Conservation (phyloP, 2,888 invertebrate species). For the Lamproptera curius region DNA sequence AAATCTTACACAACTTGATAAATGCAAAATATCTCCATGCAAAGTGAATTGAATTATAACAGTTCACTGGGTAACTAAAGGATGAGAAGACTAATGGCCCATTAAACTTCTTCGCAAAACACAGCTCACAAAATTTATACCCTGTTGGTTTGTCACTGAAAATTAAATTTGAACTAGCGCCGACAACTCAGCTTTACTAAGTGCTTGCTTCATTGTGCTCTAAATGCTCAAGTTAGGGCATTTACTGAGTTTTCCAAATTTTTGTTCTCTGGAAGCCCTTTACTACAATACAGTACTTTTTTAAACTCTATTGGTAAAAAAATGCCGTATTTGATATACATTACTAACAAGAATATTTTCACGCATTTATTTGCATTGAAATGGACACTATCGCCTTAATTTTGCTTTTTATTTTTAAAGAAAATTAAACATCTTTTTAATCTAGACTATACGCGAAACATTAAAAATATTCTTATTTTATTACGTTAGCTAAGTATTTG, state of each 20-base stretch:
- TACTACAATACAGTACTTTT: no score
- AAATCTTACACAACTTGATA: constrained; percentile 9
- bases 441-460: no score
- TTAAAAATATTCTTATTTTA: no score
- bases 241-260: background rate
- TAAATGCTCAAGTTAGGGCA: constrained; percentile 4
- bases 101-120: constrained; percentile 21
- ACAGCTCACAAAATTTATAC: constrained; percentile 22
- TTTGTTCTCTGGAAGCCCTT: no score
- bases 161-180: constrained; percentile 18
- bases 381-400: no score
- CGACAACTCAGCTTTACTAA: constrained; percentile 17
- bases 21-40: constrained; percentile 12
- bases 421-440: no score
- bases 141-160: constrained; percentile 21
- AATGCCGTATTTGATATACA: no score
- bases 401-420: no score
- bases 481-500: no score
- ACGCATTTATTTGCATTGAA: no score
- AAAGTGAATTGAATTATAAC: constrained; percentile 17
- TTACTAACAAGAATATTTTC: no score
- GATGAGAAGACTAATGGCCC: constrained; percentile 18
- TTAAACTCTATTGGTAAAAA: no score
- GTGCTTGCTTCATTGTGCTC: constrained; percentile 15
- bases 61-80: constrained; percentile 19